phyloP scores from a whole-genome alignment of 2,113 vertebrate genomes.

The Mesocricetus auratus region DNA sequence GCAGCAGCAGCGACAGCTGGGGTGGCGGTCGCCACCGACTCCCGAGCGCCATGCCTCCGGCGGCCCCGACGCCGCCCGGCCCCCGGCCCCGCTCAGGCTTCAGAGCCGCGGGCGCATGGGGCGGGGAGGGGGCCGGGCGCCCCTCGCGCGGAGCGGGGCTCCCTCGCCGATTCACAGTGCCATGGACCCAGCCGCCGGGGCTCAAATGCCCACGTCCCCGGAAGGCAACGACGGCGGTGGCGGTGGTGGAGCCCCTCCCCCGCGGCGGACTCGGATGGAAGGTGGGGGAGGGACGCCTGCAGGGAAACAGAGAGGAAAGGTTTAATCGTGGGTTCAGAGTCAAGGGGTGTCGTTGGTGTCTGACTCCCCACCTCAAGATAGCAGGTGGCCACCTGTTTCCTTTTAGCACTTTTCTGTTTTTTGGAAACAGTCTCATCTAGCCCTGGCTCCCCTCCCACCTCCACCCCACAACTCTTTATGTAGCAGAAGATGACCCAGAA shows the following conservation, averaged over 20 bases:
- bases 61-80: constrained; percentile 78
- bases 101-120: constrained; percentile 79
- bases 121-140: constrained; percentile 78
- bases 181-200: constrained; percentile 69
- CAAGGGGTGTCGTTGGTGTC: neutral
- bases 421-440: neutral
- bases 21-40: constrained; percentile 59
- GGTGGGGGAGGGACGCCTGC: constrained; percentile 74
- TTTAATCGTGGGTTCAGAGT: neutral
- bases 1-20: constrained; percentile 16
- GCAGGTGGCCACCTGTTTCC: neutral
- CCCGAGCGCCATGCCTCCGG: constrained; percentile 73
- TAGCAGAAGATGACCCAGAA: neutral
- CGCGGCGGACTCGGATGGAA: constrained; percentile 25
- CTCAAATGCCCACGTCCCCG: neutral
- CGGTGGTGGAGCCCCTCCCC: constrained; percentile 70
- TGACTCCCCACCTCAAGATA: neutral
- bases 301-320: constrained; percentile 52
- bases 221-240: neutral
- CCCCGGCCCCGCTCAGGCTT: constrained; percentile 80
- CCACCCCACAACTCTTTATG: neutral
- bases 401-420: neutral
- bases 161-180: constrained; percentile 70
- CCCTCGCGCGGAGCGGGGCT: constrained; percentile 74
- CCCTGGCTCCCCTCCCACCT: neutral